Evolutionary conservation across 2,113 vertebrate genomes (phyloP), one percentile per base, ranked within the genome.

Genomic region (Nettapus auritus): DNA sequence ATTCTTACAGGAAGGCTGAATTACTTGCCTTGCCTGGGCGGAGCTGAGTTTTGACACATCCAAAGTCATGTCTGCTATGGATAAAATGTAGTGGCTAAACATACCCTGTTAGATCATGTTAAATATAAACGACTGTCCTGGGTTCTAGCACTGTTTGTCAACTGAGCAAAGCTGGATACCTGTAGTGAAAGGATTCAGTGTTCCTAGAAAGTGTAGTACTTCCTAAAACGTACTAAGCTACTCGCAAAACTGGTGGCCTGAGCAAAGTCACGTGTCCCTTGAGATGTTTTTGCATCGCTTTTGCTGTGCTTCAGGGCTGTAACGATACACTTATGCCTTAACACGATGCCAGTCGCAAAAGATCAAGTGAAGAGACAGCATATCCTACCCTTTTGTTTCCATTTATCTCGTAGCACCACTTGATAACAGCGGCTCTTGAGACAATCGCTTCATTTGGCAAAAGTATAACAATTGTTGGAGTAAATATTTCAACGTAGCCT

Each of bases 1-100:
- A 52, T 97, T 96, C 96, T 94, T 95, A 36, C 84, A 88, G 96
- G 92, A 90, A 97, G 96, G 93, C 94, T 94, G 90, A 97, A 95
- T 94, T 82, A 90, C n/a, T 96, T 8, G 95, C 97, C 94, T 98
- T 90, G 97, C 87, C 93, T 94, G 89, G 85, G 82, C 88, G 91
- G 89, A 97, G 90, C 78, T 73, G 93, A 93, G 76, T 79, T 90
- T 75, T 95, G 96, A 94, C 91, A 82, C 94, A 86, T 92, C 76
- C 96, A 69, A 95, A 97, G 85, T 90, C 86, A 13, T 84, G 83
- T 95, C 91, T 94, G 55, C 96, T 95, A 4, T 42, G 73, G 92
- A 91, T 60, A 88, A 81, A 88, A 79, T 0, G 2, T 89, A 88
- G 93, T 78, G 93, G 94, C 95, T 86, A 62, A 97, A 94, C 92